These are phyloP conservation scores for Cephalopachus bancanus DNA, from an alignment of 2,797 vertebrate genomes.

Conservation along the genomic window DNA sequence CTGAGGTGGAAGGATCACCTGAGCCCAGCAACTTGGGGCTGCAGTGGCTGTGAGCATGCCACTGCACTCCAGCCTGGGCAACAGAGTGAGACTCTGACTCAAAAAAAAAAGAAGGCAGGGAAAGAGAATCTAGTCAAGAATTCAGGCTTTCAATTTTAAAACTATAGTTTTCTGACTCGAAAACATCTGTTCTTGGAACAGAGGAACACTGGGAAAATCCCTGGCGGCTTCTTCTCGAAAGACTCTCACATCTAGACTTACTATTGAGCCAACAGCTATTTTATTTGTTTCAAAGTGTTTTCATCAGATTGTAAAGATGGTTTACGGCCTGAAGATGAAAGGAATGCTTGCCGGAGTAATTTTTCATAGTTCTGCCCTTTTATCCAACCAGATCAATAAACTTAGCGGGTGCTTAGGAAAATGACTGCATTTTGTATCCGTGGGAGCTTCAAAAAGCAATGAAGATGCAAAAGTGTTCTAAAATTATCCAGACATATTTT, in stretches of 20 bases:
- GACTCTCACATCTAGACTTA: not conserved
- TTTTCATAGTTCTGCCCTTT: conserved; percentile 78
- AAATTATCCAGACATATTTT: conserved; percentile 60
- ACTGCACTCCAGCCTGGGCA: too few species aligned
- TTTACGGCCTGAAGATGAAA: conserved; percentile 62
- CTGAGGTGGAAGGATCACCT: too few species aligned
- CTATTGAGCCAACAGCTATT: not conserved
- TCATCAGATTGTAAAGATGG: conserved; percentile 62
- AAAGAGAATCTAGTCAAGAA: not conserved
- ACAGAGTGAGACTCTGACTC: too few species aligned
- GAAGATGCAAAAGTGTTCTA: conserved; percentile 60
- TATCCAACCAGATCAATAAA: conserved; percentile 78
- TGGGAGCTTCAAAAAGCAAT: conserved; percentile 78
- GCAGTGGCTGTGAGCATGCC: too few species aligned
- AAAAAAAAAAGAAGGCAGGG: not conserved
- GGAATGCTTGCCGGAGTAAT: conserved; percentile 59
- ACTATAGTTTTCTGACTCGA: not conserved
- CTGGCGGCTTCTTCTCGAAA: not conserved
- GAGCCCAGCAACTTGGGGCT: too few species aligned
- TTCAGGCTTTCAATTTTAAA: not conserved
- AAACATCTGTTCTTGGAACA: not conserved
- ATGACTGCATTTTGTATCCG: conserved; percentile 63
- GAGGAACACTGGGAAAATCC: not conserved
- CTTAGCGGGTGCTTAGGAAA: conserved; percentile 68
- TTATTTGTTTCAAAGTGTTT: conserved; percentile 40